Evolutionary conservation across 2,888 invertebrate genomes (phyloP).

Genomic region (Scaptomyza reducta): DNA sequence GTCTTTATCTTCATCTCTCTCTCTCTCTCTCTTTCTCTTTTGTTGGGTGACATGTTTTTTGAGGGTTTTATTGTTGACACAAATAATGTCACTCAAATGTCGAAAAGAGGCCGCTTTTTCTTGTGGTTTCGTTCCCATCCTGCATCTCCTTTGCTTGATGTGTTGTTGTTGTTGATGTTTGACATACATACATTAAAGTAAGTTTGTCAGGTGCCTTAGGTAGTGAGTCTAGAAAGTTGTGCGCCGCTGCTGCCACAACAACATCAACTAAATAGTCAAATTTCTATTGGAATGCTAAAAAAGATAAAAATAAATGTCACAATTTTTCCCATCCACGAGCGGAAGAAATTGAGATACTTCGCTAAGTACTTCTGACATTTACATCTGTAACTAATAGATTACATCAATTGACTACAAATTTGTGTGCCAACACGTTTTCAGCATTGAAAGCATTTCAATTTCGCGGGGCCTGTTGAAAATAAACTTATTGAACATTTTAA

Average conservation of each 20-base stretch:
- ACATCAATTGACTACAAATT: conserved; percentile 44
- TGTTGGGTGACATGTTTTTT: conserved; percentile 48
- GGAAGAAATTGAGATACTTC: conserved; percentile 48
- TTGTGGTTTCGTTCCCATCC: conserved; percentile 13
- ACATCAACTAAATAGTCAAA: conserved; percentile 40
- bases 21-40: conserved; percentile 5
- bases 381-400: conserved; percentile 43
- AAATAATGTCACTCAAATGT: conserved; percentile 79
- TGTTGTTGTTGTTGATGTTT: conserved; percentile 59
- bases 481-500: conserved; percentile 1
- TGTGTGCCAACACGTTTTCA: conserved; percentile 20
- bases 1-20: conserved; percentile 10
- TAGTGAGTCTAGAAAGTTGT: conserved; percentile 44
- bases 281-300: conserved; percentile 41
- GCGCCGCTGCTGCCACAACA: conserved; percentile 21
- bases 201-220: conserved; percentile 70
- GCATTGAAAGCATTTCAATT: conserved; percentile 13
- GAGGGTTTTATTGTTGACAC: conserved; percentile 79
- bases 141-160: conserved; percentile 13
- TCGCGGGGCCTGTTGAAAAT: neutral
- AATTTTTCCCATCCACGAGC: conserved; percentile 10
- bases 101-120: conserved; percentile 70
- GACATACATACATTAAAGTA: conserved; percentile 74
- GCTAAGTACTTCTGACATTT: conserved; percentile 48
- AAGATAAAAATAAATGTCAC: conserved; percentile 41